Evolutionary conservation across 2,888 invertebrate genomes (phyloP).

Genomic region (Cistogaster globosa): DNA sequence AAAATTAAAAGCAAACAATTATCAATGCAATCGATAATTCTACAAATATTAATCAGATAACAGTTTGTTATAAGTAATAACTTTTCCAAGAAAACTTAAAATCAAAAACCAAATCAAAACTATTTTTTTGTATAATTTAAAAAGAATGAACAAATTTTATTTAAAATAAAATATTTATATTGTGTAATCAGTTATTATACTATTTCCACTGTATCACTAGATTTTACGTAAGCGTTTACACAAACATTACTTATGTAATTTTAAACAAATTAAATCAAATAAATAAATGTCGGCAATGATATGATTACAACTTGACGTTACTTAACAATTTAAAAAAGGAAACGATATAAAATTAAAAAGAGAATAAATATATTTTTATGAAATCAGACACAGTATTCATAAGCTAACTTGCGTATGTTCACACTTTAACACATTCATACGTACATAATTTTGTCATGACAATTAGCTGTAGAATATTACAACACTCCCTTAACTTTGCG

Average conservation of each 20-base stretch:
- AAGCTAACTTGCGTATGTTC: neutral
- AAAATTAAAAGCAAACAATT: too few relatives aligned
- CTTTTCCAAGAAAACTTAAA: too few relatives aligned
- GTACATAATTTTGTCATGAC: conserved; percentile 8
- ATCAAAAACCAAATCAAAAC: too few relatives aligned
- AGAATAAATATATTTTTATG: neutral
- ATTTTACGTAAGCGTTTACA: too few relatives aligned
- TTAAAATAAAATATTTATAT: too few relatives aligned
- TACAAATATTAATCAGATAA: too few relatives aligned
- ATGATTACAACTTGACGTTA: conserved; percentile 20
- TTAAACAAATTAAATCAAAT: conserved; percentile 38
- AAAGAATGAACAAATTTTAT: too few relatives aligned
- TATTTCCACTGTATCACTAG: too few relatives aligned
- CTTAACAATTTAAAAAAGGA: conserved; percentile 7
- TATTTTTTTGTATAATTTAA: too few relatives aligned
- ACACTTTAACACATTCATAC: neutral
- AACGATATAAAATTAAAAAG: neutral
- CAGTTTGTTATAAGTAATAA: too few relatives aligned
- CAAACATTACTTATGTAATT: neutral
- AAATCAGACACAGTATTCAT: conserved; percentile 15
- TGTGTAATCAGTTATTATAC: too few relatives aligned
- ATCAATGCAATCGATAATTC: too few relatives aligned
- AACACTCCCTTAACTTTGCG: conserved; percentile 24
- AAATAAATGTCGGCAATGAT: conserved; percentile 28
- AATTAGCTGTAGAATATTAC: conserved; percentile 40